A percentile compares a stretch with the other conserved stretches of the same genome.
These are phyloP conservation scores for Molorchus minor DNA, from an alignment of 2,888 invertebrate genomes.

Conservation along the genomic window DNA sequence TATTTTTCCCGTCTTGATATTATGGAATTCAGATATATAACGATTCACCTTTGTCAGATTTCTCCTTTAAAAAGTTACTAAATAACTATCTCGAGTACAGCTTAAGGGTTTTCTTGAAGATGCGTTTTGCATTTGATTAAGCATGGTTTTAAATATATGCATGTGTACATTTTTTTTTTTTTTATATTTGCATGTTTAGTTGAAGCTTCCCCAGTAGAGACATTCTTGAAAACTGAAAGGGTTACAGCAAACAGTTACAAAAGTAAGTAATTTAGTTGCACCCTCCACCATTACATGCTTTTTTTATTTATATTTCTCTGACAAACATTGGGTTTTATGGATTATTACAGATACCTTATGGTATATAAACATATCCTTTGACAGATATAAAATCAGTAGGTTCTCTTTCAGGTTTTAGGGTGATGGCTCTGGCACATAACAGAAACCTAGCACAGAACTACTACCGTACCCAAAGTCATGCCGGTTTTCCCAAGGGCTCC, in stretches of 20 bases:
- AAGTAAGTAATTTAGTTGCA: constrained; percentile 48
- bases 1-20: too few relatives aligned
- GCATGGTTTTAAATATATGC: constrained; percentile 13
- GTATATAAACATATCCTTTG: constrained; percentile 24
- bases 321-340: constrained; percentile 7
- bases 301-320: neutral
- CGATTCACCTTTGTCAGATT: too few relatives aligned
- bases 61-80: too few relatives aligned
- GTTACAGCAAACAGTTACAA: constrained; percentile 50
- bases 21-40: too few relatives aligned
- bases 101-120: neutral
- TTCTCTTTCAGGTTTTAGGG: constrained; percentile 51
- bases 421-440: constrained; percentile 13
- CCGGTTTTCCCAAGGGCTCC: constrained; percentile 60
- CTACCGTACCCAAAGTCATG: constrained; percentile 59
- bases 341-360: constrained; percentile 40
- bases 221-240: constrained; percentile 53
- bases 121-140: neutral
- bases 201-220: constrained; percentile 50
- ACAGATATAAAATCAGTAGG: constrained; percentile 26
- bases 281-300: neutral
- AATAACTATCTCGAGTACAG: neutral
- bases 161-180: constrained; percentile 33
- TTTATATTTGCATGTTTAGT: constrained; percentile 52
- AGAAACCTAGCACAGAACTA: constrained; percentile 26